Percentiles rank a stretch among this genome's conserved stretches.
Evolutionary conservation across 2,888 invertebrate genomes (phyloP).

Genomic region (Troides helena): DNA sequence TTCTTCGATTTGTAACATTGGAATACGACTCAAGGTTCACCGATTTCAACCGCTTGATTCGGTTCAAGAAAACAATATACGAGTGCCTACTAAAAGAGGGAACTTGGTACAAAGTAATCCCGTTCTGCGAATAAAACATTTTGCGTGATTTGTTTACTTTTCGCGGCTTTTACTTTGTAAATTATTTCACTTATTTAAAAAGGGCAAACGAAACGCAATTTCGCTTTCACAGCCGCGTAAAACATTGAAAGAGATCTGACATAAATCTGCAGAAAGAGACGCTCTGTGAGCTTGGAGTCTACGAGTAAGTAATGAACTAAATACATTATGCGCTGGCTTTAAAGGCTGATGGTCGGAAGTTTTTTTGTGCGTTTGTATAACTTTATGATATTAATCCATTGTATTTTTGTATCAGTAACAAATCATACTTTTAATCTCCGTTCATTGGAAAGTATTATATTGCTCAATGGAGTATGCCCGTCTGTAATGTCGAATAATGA

Average conservation of each 20-base stretch:
- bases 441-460: conserved; percentile 1
- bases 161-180: conserved; percentile 16
- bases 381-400: conserved; percentile 25
- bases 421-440: background rate
- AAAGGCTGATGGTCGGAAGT: conserved; percentile 41
- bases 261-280: conserved; percentile 66
- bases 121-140: conserved; percentile 46
- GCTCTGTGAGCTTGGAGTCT: conserved; percentile 56
- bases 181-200: conserved; percentile 22
- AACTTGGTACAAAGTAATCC: conserved; percentile 44
- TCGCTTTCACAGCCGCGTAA: conserved; percentile 55
- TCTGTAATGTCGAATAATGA: conserved; percentile 23
- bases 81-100: conserved; percentile 29
- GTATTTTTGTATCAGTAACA: background rate
- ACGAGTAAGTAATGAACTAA: conserved; percentile 70
- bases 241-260: conserved; percentile 54
- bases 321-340: conserved; percentile 69
- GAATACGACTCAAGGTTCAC: conserved; percentile 59
- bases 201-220: conserved; percentile 47
- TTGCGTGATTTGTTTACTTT: conserved; percentile 34
- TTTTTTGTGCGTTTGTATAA: conserved; percentile 47
- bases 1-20: conserved; percentile 50
- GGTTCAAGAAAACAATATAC: conserved; percentile 46
- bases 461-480: conserved; percentile 12
- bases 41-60: conserved; percentile 57